phyloP scores from a whole-genome alignment of 2,113 vertebrate genomes.

The Gasterosteus nipponicus region DNA sequence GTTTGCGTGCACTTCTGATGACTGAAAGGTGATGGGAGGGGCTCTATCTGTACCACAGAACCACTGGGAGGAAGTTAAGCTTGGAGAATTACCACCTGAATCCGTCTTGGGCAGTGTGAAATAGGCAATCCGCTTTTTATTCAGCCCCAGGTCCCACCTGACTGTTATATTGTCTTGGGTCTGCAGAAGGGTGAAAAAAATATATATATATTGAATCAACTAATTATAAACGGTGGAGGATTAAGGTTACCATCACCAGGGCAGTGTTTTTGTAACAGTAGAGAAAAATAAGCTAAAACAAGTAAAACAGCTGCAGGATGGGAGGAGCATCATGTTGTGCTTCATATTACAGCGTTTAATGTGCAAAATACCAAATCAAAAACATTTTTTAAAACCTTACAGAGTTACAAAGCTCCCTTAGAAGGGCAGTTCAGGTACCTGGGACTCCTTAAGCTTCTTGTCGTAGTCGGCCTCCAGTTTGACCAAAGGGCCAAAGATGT shows the following conservation, averaged over 20 bases:
- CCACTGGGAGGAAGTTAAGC: conserved; percentile 55
- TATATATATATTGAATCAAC: not conserved
- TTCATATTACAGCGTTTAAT: not conserved
- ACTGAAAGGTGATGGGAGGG: conserved; percentile 23
- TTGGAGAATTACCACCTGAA: conserved; percentile 88
- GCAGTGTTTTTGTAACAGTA: not conserved
- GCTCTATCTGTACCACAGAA: conserved; percentile 60
- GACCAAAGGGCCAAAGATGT: conserved; percentile 97
- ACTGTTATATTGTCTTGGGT: conserved; percentile 99
- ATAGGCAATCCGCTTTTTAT: conserved; percentile 99
- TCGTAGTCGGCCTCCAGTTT: conserved; percentile 99
- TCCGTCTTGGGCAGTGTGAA: conserved; percentile 99
- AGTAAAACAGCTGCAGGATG: not conserved
- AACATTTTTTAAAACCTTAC: not conserved
- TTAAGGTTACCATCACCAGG: not conserved
- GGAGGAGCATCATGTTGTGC: not conserved
- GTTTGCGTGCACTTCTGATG: conserved; percentile 46
- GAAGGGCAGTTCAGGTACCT: conserved; percentile 79
- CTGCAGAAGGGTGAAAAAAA: conserved; percentile 70
- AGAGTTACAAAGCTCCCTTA: not conserved
- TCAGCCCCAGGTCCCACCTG: conserved; percentile 98
- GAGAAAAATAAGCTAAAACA: not conserved
- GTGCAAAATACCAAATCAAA: not conserved
- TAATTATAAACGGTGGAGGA: not conserved
- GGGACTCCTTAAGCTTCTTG: conserved; percentile 99